Conservation (phyloP, 2,797 vertebrate species). For the Lepus oiostolus region DNA sequence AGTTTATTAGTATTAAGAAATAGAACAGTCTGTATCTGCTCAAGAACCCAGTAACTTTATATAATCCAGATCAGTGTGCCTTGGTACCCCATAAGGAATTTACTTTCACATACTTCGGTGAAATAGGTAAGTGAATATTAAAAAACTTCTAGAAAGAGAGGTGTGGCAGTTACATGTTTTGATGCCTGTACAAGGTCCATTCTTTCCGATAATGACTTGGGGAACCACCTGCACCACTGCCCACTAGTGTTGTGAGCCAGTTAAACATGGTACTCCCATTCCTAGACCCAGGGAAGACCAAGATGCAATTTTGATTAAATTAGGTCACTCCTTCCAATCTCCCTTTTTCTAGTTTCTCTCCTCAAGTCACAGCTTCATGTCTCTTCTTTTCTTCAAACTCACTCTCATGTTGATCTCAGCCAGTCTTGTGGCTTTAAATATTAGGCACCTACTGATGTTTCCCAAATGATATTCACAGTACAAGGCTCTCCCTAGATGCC, state of each 20-base stretch:
- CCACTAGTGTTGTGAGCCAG: background rate
- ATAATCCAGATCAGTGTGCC: background rate
- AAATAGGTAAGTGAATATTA: background rate
- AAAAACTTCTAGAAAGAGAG: background rate
- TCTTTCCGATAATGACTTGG: conserved; percentile 17
- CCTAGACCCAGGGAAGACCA: background rate
- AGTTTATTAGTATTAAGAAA: conserved; percentile 57
- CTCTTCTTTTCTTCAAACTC: background rate
- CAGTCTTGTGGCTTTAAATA: background rate
- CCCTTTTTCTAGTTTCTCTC: background rate
- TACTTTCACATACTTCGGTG: background rate
- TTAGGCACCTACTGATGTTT: background rate
- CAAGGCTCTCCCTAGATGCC: background rate
- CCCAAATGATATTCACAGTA: background rate
- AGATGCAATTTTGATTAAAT: background rate
- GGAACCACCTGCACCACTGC: background rate
- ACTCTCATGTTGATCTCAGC: background rate
- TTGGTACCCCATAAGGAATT: background rate
- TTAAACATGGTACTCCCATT: background rate
- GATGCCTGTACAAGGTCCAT: background rate
- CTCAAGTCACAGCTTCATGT: too few species aligned
- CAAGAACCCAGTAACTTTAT: background rate
- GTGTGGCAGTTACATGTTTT: background rate
- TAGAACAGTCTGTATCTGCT: conserved; percentile 2
- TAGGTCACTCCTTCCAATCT: background rate